phyloP scores from a whole-genome alignment of 2,888 invertebrate genomes.

The Drosophila antonietae region DNA sequence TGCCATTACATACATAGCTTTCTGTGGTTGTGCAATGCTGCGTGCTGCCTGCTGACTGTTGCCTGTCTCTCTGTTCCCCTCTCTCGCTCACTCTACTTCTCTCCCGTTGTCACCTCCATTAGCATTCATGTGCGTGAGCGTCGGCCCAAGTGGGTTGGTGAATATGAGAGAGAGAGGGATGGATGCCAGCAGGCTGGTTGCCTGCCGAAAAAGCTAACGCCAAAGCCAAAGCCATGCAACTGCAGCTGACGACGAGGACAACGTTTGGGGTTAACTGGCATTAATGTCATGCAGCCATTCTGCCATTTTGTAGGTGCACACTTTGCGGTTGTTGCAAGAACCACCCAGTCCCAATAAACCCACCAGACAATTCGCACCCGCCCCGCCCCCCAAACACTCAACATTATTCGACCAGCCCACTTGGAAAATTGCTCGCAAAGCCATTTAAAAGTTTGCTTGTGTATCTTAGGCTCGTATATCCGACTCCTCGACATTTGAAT shows the following conservation, averaged over 20 bases:
- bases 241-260: constrained; percentile 69
- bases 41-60: constrained; percentile 41
- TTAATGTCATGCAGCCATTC: constrained; percentile 74
- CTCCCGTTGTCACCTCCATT: constrained; percentile 32
- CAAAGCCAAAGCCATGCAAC: constrained; percentile 58
- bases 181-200: constrained; percentile 11
- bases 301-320: constrained; percentile 64
- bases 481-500: constrained; percentile 29
- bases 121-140: constrained; percentile 75
- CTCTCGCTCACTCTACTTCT: not conserved
- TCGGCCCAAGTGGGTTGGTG: constrained; percentile 10
- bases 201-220: constrained; percentile 57
- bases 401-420: constrained; percentile 35
- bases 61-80: constrained; percentile 8
- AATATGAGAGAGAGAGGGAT: not conserved
- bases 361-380: not conserved
- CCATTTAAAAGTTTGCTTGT: constrained; percentile 64
- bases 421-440: constrained; percentile 66
- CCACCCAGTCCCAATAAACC: not conserved
- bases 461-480: constrained; percentile 43
- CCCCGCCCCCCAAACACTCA: not conserved
- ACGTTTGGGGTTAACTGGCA: constrained; percentile 80
- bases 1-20: constrained; percentile 35
- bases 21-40: constrained; percentile 76
- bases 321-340: constrained; percentile 60